Evolutionary conservation across 2,888 invertebrate genomes (phyloP), one percentile per base, ranked within the genome.

Genomic region (Eupithecia pulchellata): DNA sequence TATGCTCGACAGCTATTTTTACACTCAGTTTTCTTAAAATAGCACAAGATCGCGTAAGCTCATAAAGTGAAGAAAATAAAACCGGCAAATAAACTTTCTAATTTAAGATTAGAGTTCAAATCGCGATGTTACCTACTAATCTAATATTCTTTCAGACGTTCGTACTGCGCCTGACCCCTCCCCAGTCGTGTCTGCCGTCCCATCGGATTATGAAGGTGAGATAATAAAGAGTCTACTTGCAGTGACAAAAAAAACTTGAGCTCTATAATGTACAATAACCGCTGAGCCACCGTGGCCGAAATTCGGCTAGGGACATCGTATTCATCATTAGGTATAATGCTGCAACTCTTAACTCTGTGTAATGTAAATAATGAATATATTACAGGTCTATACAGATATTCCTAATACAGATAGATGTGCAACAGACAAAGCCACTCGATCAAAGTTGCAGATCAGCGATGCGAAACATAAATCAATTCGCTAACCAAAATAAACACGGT

Each of bases 371-470:
- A 5, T 20, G 1, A 42, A 42, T n/a, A 34, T 2, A 1, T 39
- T 39, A 39, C 39, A 39, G 17, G 0, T 39, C 32, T 67, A 27
- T 14, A 62, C 36, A 36, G 30, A 27, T 55, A 27, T 14, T 5
- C 36, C 25, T 20, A 9, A 47, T 47, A 47, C 39, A 47, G 39
- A 20, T 17, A 57, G 60, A 34, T 34, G 57, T 63, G 27, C 58
- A 36, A 64, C 64, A 52, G 64, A 42, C 57, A 65, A 68, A 68
- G 61, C 58, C 68, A 72, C 71, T 72, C 62, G 65, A 72, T 68
- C 62, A 65, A 72, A 71, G 64, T 64, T 55, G 66, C 68, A 68
- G 68, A 72, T 72, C 65, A 68, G 68, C 71, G 62, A 72, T 61
- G 65, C 57, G 57, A 58, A 72, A 25, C 64, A 57, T 71, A 71